Base-by-base conservation (phyloP, 2,797 vertebrate species). In the Capromys pilorides region DNA sequence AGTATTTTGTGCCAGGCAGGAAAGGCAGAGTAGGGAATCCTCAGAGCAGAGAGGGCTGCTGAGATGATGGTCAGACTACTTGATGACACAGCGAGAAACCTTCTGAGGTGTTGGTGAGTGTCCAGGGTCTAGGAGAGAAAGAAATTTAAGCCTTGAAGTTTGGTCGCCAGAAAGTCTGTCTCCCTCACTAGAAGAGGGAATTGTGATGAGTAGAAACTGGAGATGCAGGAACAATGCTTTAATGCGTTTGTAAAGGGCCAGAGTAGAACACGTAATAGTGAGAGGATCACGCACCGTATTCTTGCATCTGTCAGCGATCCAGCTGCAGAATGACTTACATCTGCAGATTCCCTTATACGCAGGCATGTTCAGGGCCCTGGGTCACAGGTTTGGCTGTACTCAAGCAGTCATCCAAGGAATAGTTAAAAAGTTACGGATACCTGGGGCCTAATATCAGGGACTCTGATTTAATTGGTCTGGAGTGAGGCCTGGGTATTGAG, bases 51-150 rank as follows among this genome's bases (percentile, higher is more conserved):
- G 45, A 39, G 75, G 36, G 77, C 28, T 87, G 26, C 77, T 64
- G 88, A 88, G 87, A 96, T 81, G 84, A 91, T 62, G 26, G 82
- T 83, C 61, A 6, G 9, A 64, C 59, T 86, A 61, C 54, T 95
- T 84, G 84, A 95, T 93, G 84, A 96, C 93, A 93, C 9, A 94
- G 41, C 11, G 94, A 69, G 64, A 88, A 41, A 79, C 24, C n/a
- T 86, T 95, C 67, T 89, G 84, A 66, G 64, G 4, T 85, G 21
- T 94, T 96, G 88, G 2, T 87, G 91, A 91, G 61, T 69, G 31
- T 87, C 62, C 89, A 85, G 83, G 54, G 49, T 69, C 88, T 54
- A 75, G 66, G 41, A 91, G 51, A 86, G 67, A 89, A 45, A 69
- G 39, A 45, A 54, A 26, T 78, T 11, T 79, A 54, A 83, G 19